Evolutionary conservation across 2,888 invertebrate genomes (phyloP), one percentile per base, ranked within the genome.

Genomic region (Campoplex nolae): DNA sequence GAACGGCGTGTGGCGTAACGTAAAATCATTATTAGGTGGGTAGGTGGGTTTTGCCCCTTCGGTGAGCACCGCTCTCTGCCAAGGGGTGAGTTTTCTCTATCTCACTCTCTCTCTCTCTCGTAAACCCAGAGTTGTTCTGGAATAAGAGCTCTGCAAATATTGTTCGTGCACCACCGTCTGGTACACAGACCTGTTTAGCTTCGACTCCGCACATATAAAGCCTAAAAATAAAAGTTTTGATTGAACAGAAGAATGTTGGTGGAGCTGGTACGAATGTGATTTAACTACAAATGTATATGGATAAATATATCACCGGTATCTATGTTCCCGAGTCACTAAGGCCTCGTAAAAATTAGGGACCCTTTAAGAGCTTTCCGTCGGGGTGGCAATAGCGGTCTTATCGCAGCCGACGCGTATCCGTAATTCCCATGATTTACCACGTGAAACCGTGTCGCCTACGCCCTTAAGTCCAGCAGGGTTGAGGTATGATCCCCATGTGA

Each of bases 21-120:
- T 94, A 94, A 94, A 94, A 94, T 94, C 94, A 94, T 94, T 94
- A 94, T 94, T 94, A 94, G 94, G 92, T 93, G 93, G 90, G 90
- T 86, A 88, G 88, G 85, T 77, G 87, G 87, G 86, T 84, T 84
- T 67, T 79, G 87, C 87, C 87, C 87, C 84, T 87, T 85, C 87
- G 87, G 74, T 87, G 87, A 84, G 67, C 87, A 87, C 79, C 71
- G 83, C 48, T 51, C 48, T 51, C 51, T 51, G 45, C 79, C 76
- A 76, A 74, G 80, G 81, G 83, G 75, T 70, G 84, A 76, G 32
- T 67, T 51, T 65, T 71, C 28, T 38, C 56, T 45, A 51, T 38
- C 35, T 76, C 86, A n/a, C 80, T 71, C 80, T 78, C 73, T 84
- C 73, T 84, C 67, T 71, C 80, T 82, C 73, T 84, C 23, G 23